A percentile compares a stretch with the other conserved stretches of the same genome.
These are phyloP conservation scores for Ranitomeya imitator DNA, from an alignment of 2,113 vertebrate genomes.

Conservation along the genomic window DNA sequence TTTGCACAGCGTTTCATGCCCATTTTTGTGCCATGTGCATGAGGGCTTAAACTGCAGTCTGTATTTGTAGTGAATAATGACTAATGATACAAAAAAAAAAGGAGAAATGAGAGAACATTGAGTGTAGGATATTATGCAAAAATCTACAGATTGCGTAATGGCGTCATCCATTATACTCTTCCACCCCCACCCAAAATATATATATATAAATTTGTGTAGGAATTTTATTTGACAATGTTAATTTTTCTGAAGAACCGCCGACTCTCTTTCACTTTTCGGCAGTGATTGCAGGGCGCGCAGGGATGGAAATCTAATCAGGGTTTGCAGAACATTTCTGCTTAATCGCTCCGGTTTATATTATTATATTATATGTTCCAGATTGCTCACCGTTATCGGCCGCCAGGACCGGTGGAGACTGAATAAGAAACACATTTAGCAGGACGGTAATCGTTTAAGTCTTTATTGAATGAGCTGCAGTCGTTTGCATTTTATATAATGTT, in stretches of 20 bases:
- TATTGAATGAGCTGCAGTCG: background rate
- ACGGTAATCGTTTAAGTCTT: background rate
- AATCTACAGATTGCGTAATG: background rate
- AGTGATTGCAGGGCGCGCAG: background rate
- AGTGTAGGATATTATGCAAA: background rate
- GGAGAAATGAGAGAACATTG: background rate
- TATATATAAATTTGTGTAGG: slow-evolving; percentile 10
- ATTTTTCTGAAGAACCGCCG: slow-evolving; percentile 18
- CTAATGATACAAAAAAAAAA: background rate
- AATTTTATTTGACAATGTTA: slow-evolving; percentile 34
- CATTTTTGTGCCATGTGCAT: background rate
- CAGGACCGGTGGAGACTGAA: background rate
- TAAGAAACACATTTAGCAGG: background rate
- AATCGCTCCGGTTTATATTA: slow-evolving; percentile 27
- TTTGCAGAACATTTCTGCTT: slow-evolving; percentile 19
- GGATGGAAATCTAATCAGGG: slow-evolving; percentile 22
- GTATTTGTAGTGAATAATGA: background rate
- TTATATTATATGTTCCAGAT: slow-evolving; percentile 12
- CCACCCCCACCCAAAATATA: too few species aligned
- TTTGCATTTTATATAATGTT: background rate
- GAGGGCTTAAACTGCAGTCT: background rate
- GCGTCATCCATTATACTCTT: slow-evolving; percentile 7
- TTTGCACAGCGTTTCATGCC: background rate
- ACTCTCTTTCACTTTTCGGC: background rate
- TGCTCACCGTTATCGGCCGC: background rate